Evolutionary conservation across 2,797 vertebrate genomes (phyloP), one percentile per base, ranked within the genome.

Genomic region (Fundulus diaphanus): DNA sequence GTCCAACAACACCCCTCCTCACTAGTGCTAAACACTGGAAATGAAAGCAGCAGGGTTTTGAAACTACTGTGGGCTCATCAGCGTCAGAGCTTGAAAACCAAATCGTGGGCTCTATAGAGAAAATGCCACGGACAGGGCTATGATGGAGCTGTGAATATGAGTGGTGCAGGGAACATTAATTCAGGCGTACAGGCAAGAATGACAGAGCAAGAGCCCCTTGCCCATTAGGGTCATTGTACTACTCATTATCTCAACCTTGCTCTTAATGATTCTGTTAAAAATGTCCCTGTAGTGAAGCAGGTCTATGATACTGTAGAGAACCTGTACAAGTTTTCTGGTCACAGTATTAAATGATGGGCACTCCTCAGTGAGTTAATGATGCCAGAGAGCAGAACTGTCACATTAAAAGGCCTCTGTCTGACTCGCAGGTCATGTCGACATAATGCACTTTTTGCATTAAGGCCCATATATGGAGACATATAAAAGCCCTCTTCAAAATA

Each of bases 391-490:
- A 52, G 48, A 74, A 66, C 24, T 13, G 61, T 74, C 72, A 67
- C 61, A 35, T 63, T 73, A 61, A 68, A 70, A 68, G 9, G 42
- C 31, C 61, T 67, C 65, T 15, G 65, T 67, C 67, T 46, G 27
- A 69, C 29, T 49, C 44, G 44, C 15, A 48, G 44, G 27, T 24
- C 29, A 33, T 51, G 46, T 69, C 18, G 18, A 51, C 29, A 69
- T 54, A 65, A 81, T 69, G 68, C 33, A 6, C 29, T 66, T 74
- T 33, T 73, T 77, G 74, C 65, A 4, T 68, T 73, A 69, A 77
- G 71, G 66, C 40, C 70, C 71, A 77, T 56, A 77, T 73, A 77
- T 73, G 80, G 42, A 73, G 57, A 73, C 42, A 73, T 72, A 20
- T 61, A 35, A 63, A 63, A 73, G 71, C 46, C 61, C 57, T 65